Percentiles rank a stretch among this genome's conserved stretches.
These are phyloP conservation scores for Sebastes diaconus DNA, from an alignment of 2,797 vertebrate species.

Conservation along the genomic window DNA sequence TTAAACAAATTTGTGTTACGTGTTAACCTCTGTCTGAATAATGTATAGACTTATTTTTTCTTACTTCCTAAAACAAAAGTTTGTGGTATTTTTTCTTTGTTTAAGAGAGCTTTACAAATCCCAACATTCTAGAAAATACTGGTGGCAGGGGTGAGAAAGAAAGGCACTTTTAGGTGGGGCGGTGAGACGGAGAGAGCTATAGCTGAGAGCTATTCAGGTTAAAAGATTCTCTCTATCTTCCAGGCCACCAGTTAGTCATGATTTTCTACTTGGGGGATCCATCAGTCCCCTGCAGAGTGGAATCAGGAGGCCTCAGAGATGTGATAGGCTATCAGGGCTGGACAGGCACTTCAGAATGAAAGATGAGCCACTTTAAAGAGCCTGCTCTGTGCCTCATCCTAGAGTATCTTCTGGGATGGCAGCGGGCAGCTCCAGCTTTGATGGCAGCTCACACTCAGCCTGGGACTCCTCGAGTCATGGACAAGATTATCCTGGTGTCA, in stretches of 20 bases:
- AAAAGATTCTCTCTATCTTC: constrained; percentile 4
- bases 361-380: constrained; percentile 28
- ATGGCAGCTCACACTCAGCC: constrained; percentile 22
- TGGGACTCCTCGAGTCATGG: background rate
- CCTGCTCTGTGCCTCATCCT: constrained; percentile 23
- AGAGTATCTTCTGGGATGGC: constrained; percentile 7
- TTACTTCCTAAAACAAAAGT: background rate
- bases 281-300: constrained; percentile 10
- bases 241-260: constrained; percentile 1
- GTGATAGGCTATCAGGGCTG: constrained; percentile 32
- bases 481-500: background rate
- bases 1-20: too few relatives aligned
- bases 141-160: background rate
- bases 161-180: background rate
- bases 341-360: constrained; percentile 28
- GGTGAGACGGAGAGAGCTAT: background rate
- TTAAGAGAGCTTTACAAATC: background rate
- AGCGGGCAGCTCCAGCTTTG: constrained; percentile 12
- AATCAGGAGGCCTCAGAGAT: constrained; percentile 1
- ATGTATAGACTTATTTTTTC: background rate
- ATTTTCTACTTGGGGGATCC: constrained; percentile 30
- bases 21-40: too few relatives aligned
- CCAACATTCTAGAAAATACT: background rate
- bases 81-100: background rate
- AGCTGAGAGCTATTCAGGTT: constrained; percentile 8